Evolutionary conservation across 37 sponge, comb jelly and placozoan species (phyloP).

Genomic region (Halisarca cf. caerulea): DNA sequence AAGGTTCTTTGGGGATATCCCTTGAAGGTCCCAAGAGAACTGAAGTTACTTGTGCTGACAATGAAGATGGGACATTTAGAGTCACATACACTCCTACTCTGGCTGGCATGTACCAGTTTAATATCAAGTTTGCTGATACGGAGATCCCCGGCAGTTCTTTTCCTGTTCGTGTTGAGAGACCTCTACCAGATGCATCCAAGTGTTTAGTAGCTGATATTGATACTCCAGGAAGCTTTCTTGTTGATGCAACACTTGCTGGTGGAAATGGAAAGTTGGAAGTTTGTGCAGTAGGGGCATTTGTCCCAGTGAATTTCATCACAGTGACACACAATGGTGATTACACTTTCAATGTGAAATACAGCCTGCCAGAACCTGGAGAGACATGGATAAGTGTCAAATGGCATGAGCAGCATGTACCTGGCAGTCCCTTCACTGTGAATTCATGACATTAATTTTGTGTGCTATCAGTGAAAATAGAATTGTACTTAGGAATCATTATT

Average conservation of each 20-base stretch:
- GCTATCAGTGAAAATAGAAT: not conserved
- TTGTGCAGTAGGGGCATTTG: constrained; percentile 29
- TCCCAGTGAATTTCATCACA: constrained; percentile 32
- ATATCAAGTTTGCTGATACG: constrained; percentile 76
- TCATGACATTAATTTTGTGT: not conserved
- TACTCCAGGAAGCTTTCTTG: constrained; percentile 43
- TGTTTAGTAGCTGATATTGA: constrained; percentile 29
- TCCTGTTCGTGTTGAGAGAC: constrained; percentile 60
- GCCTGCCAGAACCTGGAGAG: constrained; percentile 78
- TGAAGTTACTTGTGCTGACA: constrained; percentile 35
- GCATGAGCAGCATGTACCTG: constrained; percentile 86
- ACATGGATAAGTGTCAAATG: constrained; percentile 87
- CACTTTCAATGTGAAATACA: constrained; percentile 72
- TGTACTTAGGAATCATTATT: too few species aligned
- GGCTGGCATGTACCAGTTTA: constrained; percentile 80
- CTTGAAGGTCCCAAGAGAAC: constrained; percentile 60
- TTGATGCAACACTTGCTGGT: constrained; percentile 56
- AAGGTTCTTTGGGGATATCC: constrained; percentile 64
- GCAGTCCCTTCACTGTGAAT: constrained; percentile 84
- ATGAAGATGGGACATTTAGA: constrained; percentile 61
- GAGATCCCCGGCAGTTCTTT: constrained; percentile 76
- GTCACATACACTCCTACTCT: constrained; percentile 67
- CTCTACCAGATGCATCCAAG: constrained; percentile 51
- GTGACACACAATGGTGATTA: constrained; percentile 45
- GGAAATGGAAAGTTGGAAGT: constrained; percentile 35